Evolutionary conservation across 2,113 vertebrate genomes (phyloP).

Genomic region (Symphodus melops): DNA sequence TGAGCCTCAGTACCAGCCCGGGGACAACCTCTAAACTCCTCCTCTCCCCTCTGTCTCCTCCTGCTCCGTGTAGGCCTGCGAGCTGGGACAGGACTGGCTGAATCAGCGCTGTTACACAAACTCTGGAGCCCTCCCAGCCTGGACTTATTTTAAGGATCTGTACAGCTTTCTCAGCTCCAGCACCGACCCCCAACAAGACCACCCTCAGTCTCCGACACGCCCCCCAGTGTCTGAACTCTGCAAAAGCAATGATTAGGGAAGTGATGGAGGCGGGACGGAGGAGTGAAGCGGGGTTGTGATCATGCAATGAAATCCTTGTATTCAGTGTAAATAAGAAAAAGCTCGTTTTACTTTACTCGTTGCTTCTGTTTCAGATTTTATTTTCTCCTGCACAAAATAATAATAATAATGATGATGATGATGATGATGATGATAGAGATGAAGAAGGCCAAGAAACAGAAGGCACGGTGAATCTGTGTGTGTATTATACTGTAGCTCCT

Average conservation of each 20-base stretch:
- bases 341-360: constrained; percentile 81
- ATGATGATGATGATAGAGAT: constrained; percentile 34
- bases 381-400: constrained; percentile 68
- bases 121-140: constrained; percentile 47
- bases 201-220: constrained; percentile 70
- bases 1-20: constrained; percentile 98
- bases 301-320: constrained; percentile 88
- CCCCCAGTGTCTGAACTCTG: constrained; percentile 56
- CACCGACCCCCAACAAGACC: constrained; percentile 72
- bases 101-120: constrained; percentile 32
- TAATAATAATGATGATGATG: constrained; percentile 41
- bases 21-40: constrained; percentile 92
- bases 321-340: constrained; percentile 92
- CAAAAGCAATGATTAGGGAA: not conserved
- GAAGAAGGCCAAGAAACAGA: constrained; percentile 22
- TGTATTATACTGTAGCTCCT: constrained; percentile 42
- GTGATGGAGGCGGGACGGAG: constrained; percentile 80
- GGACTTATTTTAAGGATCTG: constrained; percentile 78
- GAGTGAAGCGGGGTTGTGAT: constrained; percentile 19
- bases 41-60: not conserved
- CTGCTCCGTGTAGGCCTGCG: constrained; percentile 25
- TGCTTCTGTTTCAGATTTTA: constrained; percentile 75
- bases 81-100: constrained; percentile 31
- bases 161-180: constrained; percentile 80
- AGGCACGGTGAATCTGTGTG: constrained; percentile 27